Conservation (phyloP, 1,140 invertebrate species). For the Oncopodura yosiiana region DNA sequence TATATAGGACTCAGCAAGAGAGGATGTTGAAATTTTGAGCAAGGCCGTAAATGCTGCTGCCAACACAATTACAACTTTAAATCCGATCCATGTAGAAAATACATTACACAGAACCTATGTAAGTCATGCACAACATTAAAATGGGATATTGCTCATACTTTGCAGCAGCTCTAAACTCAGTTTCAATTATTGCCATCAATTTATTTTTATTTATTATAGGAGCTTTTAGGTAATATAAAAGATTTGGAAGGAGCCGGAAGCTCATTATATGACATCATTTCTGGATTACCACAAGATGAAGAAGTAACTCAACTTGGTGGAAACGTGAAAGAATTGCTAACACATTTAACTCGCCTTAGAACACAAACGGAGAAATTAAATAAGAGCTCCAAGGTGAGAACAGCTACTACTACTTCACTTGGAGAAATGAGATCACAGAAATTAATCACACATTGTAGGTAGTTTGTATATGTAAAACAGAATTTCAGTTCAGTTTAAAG, state of each 20-base stretch:
- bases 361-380: conserved; percentile 23
- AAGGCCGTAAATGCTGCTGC: conserved; percentile 12
- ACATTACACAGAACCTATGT: conserved; percentile 5
- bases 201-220: conserved; percentile 15
- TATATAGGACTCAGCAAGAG: conserved; percentile 13
- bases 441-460: too few relatives aligned
- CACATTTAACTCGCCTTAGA: conserved; percentile 10
- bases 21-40: conserved; percentile 13
- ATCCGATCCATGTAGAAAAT: conserved; percentile 5
- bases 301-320: conserved; percentile 12
- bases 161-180: too few relatives aligned
- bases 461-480: too few relatives aligned
- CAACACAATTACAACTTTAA: neutral
- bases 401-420: too few relatives aligned
- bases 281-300: conserved; percentile 15
- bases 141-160: too few relatives aligned
- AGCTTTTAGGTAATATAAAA: conserved; percentile 19
- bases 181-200: neutral
- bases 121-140: neutral
- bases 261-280: conserved; percentile 21
- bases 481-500: too few relatives aligned
- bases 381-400: conserved; percentile 20
- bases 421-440: too few relatives aligned
- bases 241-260: conserved; percentile 20
- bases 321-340: conserved; percentile 20